Base-by-base conservation (phyloP, 2,113 vertebrate genomes). In the Pseudorhombus dupliciocellatus region DNA sequence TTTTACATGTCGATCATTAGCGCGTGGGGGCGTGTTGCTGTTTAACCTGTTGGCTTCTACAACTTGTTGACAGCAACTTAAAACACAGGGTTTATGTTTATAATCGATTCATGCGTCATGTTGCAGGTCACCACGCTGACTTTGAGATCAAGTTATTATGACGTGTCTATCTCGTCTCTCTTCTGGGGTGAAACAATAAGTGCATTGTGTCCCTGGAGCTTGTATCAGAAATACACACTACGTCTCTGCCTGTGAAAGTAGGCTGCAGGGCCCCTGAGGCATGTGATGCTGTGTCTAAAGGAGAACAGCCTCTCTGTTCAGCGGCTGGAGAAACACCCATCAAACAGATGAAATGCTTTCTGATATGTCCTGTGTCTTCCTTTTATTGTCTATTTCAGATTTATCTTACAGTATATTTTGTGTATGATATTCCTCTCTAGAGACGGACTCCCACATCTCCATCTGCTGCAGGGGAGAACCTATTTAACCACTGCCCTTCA, bases 371-470 rank as follows among this genome's bases (percentile, higher is more conserved):
- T 25, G 44, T 16, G 7, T 64, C 10, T 24, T 52, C n/a, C 8
- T 40, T 40, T 40, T 40, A n/a, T 8, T 40, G 26, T 3, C 26
- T 5, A 3, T 28, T 28, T 28, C 10, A 51, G 0, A 6, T 26
- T 52, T 3, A 26, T n/a, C n/a, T n/a, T n/a, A 10, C 2, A 4
- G 20, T 8, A 25, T 34, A 4, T 24, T 28, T 37, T 37, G 34
- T 37, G 34, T 37, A 37, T 63, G 44, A 30, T 24, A n/a, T 46
- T 54, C 58, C 7, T 0, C 3, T 28, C n/a, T 18, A 78, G 70
- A 73, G 70, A 54, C 31, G 25, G 70, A 79, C 46, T 57, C 62
- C 68, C 42, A 42, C 71, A 11, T 16, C 56, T 42, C 44, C 69
- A 53, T 10, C 75, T 46, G 55, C 40, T 81, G 61, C 57, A 10